Evolutionary conservation across 1,140 invertebrate species (phyloP), one percentile per base, ranked within the genome.

Genomic region (Bombus balteatus): DNA sequence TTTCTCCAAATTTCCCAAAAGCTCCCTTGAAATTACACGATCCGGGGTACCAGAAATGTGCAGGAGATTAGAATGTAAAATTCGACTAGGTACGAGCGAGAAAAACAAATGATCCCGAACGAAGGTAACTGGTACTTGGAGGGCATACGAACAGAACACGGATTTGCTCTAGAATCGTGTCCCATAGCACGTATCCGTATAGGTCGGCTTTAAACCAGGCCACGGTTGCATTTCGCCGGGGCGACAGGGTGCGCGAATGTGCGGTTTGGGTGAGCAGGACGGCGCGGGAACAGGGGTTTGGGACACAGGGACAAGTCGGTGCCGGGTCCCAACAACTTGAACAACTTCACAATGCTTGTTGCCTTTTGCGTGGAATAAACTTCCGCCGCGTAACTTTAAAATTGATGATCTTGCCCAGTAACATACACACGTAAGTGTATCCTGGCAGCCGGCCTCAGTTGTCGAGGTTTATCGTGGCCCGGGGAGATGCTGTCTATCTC

Each of bases 301-400:
- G 43, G 47, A 75, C 8, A 39, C n/a, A 28, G 57, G 81, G 81
- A 78, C 57, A 84, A 87, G 81, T 83, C 73, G 68, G 76, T 39
- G 74, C 68, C 74, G 75, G 68, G 89, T 78, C 71, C 75, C 87
- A 83, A 88, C 82, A 89, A 88, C 83, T 92, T 89, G 83, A 90
- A 90, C 87, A 93, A 93, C 90, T 93, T 92, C 86, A 92, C 92
- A 92, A 92, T 92, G 89, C 89, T 86, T 85, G 80, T 74, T 73
- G 81, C 82, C 86, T 83, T 78, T 82, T 86, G 77, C 88, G 81
- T 66, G 87, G 87, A 91, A 93, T 93, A 92, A 93, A 93, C 92
- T 93, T 92, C 90, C 88, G 68, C 85, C 87, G 88, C 85, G 91
- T 90, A 93, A 93, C 90, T 93, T 93, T 91, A 90, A 92, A 93